These are phyloP conservation scores for Chaunax sp. DNA, from an alignment of 2,797 vertebrate species.

Conservation along the genomic window DNA sequence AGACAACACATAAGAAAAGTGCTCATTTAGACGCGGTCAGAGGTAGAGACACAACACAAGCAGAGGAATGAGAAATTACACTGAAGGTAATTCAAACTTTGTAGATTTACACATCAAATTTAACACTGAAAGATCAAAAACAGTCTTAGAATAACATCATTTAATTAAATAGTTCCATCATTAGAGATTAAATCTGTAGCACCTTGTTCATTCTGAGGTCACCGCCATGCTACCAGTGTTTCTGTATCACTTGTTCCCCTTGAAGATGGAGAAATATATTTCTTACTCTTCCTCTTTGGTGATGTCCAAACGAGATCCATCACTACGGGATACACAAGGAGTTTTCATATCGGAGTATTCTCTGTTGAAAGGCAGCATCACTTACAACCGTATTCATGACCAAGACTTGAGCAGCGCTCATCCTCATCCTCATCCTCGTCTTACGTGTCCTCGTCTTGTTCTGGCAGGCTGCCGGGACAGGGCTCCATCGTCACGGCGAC, in stretches of 20 bases:
- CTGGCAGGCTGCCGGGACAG: slow-evolving; percentile 82
- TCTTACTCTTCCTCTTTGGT: background rate
- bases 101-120: slow-evolving; percentile 9
- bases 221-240: slow-evolving; percentile 5
- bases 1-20: slow-evolving; percentile 12
- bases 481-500: slow-evolving; percentile 90
- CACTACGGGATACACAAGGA: too few relatives aligned
- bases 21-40: slow-evolving; percentile 28
- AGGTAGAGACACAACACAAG: slow-evolving; percentile 38
- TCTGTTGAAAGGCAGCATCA: slow-evolving; percentile 36
- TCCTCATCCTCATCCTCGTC: too few relatives aligned
- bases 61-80: slow-evolving; percentile 22
- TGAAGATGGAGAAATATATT: slow-evolving; percentile 5
- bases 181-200: slow-evolving; percentile 25
- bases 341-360: slow-evolving; percentile 18
- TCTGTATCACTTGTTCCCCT: background rate
- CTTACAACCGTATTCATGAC: background rate
- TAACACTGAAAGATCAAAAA: slow-evolving; percentile 27
- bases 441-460: slow-evolving; percentile 67
- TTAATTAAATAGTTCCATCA: slow-evolving; percentile 36
- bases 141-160: slow-evolving; percentile 4
- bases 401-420: background rate
- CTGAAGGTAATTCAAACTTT: slow-evolving; percentile 6
- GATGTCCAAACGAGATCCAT: background rate
- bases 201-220: slow-evolving; percentile 36